Base-by-base conservation (phyloP, 2,888 invertebrate species). In the Clunio marinus region DNA sequence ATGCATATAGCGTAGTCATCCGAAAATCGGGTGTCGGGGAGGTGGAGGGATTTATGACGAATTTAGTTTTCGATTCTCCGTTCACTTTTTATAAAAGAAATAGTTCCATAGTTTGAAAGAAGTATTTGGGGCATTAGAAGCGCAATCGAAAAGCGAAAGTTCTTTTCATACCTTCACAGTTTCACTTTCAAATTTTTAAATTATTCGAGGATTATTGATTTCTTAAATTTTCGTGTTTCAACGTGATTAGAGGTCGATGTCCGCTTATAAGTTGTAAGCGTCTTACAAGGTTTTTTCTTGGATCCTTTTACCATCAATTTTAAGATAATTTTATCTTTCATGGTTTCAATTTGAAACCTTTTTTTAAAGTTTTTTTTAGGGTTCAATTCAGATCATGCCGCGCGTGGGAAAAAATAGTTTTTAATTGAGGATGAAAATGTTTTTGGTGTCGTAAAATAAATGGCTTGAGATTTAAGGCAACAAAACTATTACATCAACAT, bases 41-140 rank as follows among this genome's bases (percentile, higher is more conserved):
- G n/a, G n/a, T n/a, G n/a, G n/a, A n/a, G 41, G 51, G 63, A 63
- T 63, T 63, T 63, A 63, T 63, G 63, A 63, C 27, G 63, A 63
- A 63, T 63, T 46, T 63, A 46, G 45, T 63, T 45, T 51, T 17
- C 25, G 15, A 8, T 58, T 15, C 41, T 41, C 41, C 41, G 41
- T 41, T 41, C 41, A 28, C 57, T 58, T 58, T 58, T 58, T 28
- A n/a, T 7, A 15, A 60, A 10, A 22, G 37, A 17, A 15, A 58
- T 7, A 1, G 7, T 27, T n/a, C n/a, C n/a, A 41, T 15, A 41
- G 41, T 8, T 10, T 41, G 41, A 41, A 41, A 41, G n/a, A 10
- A n/a, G 7, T 32, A 8, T 10, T 41, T 15, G 41, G 5, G 15
- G 41, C 41, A 41, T 41, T 41, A 41, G 41, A n/a, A 41, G 41